phyloP scores from a whole-genome alignment of 53 echinoderm and acorn worm genomes.

The Temnopleurus reevesii region DNA sequence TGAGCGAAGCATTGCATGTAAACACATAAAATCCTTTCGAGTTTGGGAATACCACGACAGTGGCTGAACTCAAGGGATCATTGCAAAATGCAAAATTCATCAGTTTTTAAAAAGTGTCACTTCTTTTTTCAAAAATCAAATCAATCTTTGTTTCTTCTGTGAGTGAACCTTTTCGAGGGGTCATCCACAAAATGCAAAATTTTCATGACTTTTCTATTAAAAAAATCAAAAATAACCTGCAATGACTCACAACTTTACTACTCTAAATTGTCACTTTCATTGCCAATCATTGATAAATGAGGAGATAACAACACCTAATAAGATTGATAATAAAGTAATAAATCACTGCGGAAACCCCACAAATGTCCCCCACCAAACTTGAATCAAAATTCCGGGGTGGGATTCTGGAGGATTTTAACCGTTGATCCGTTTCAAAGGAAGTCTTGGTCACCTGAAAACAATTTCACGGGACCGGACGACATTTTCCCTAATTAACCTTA shows the following conservation, averaged over 20 bases:
- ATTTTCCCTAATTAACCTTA: too few species aligned
- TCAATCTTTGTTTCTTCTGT: too few species aligned
- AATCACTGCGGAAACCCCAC: neutral
- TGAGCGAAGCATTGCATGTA: too few species aligned
- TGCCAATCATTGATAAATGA: neutral
- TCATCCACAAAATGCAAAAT: too few species aligned
- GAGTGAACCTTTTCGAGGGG: too few species aligned
- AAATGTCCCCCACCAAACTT: neutral
- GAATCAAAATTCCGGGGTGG: neutral
- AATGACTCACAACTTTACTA: neutral
- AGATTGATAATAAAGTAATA: neutral
- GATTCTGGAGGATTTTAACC: neutral
- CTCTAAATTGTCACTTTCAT: constrained; percentile 26
- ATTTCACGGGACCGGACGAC: too few species aligned
- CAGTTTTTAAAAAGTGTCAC: too few species aligned
- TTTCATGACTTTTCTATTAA: too few species aligned
- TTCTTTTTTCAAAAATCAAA: too few species aligned
- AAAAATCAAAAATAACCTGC: too few species aligned
- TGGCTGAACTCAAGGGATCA: neutral
- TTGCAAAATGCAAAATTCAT: too few species aligned
- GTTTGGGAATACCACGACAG: neutral
- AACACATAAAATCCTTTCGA: too few species aligned
- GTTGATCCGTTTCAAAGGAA: neutral
- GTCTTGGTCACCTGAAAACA: neutral
- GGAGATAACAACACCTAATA: neutral